Conservation (phyloP, 2,888 invertebrate genomes). For the Graphium colonna region DNA sequence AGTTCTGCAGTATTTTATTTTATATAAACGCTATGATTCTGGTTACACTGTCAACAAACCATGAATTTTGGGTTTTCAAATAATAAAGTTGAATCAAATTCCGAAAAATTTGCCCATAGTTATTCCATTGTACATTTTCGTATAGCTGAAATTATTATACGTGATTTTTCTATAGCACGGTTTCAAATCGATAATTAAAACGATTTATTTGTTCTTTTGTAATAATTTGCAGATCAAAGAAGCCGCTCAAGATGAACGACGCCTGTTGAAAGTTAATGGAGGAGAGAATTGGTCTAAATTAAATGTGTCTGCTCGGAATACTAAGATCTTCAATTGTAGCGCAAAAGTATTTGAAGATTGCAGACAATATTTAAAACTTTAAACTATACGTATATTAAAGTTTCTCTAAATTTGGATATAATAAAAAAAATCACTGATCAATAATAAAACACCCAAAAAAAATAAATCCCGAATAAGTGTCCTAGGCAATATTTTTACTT, state of each 20-base stretch:
- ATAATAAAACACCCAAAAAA: too few relatives aligned
- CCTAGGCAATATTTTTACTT: neutral
- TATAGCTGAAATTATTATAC: too few relatives aligned
- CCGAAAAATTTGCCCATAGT: neutral
- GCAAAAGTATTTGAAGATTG: conserved; percentile 1
- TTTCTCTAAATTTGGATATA: too few relatives aligned
- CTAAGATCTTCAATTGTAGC: neutral
- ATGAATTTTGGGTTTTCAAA: too few relatives aligned
- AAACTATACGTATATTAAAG: too few relatives aligned
- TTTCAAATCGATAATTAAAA: neutral
- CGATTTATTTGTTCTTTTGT: neutral
- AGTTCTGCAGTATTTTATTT: too few relatives aligned
- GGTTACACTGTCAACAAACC: too few relatives aligned
- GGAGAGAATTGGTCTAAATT: neutral
- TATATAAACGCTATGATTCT: too few relatives aligned
- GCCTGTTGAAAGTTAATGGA: neutral
- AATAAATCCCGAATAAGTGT: too few relatives aligned
- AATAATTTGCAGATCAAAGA: neutral
- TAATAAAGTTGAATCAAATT: too few relatives aligned
- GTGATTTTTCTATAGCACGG: neutral
- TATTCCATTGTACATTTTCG: neutral
- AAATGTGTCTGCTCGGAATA: neutral
- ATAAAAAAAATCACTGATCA: too few relatives aligned
- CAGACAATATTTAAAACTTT: too few relatives aligned
- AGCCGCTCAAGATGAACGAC: neutral